A percentile compares a stretch with the other conserved stretches of the same genome.
Evolutionary conservation across 1,140 invertebrate genomes (phyloP).

Genomic region (Cyrtorhinus lividipennis): DNA sequence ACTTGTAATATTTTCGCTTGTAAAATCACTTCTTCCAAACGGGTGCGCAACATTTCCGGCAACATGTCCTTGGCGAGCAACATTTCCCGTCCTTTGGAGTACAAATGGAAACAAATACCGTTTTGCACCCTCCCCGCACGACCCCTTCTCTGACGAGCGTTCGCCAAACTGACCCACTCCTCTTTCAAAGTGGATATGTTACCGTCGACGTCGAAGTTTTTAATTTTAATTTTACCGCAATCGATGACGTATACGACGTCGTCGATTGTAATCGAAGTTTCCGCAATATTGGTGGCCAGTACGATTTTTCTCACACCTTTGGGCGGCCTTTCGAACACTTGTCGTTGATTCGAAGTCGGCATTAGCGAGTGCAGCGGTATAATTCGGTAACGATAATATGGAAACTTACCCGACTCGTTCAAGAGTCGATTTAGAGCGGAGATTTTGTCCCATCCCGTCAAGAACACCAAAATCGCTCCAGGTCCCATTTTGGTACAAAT

Average conservation of each 20-base stretch:
- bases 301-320: slow-evolving; percentile 54
- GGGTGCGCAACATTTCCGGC: slow-evolving; percentile 59
- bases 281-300: slow-evolving; percentile 66
- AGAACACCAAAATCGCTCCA: slow-evolving; percentile 77
- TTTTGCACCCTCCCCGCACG: slow-evolving; percentile 59
- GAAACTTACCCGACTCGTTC: slow-evolving; percentile 9
- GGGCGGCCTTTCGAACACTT: slow-evolving; percentile 54
- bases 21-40: slow-evolving; percentile 62
- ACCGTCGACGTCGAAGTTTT: slow-evolving; percentile 50
- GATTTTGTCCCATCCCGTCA: slow-evolving; percentile 58
- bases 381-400: slow-evolving; percentile 36
- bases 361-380: slow-evolving; percentile 71
- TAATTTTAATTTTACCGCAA: slow-evolving; percentile 65
- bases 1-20: slow-evolving; percentile 63
- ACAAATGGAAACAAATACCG: slow-evolving; percentile 67
- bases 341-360: slow-evolving; percentile 58
- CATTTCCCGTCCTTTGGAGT: slow-evolving; percentile 40
- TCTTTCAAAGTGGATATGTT: slow-evolving; percentile 56
- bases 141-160: slow-evolving; percentile 57
- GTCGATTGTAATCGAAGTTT: slow-evolving; percentile 82
- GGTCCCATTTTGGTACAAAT: slow-evolving; percentile 40
- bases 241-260: slow-evolving; percentile 80
- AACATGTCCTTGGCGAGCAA: slow-evolving; percentile 44
- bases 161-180: slow-evolving; percentile 64
- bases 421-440: slow-evolving; percentile 14